phyloP scores from a whole-genome alignment of 2,888 invertebrate species.

The Eretmocerus hayati region DNA sequence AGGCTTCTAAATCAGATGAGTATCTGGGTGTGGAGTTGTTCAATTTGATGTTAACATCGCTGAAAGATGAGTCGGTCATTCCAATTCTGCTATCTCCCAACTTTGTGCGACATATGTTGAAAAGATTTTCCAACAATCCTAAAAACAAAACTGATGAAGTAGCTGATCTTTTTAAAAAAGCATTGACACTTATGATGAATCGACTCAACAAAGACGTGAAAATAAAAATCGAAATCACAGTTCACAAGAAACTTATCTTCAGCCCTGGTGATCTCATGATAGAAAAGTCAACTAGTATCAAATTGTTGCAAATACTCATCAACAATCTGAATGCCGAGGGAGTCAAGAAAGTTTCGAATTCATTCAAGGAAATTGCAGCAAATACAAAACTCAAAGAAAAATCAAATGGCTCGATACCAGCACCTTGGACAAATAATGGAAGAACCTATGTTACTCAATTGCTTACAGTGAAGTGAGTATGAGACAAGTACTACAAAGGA shows the following conservation, averaged over 20 bases:
- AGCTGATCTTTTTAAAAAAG: conserved; percentile 53
- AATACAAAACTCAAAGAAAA: conserved; percentile 52
- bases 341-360: conserved; percentile 57
- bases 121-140: conserved; percentile 56
- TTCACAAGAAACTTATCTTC: conserved; percentile 59
- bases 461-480: conserved; percentile 40
- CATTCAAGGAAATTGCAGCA: conserved; percentile 57
- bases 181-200: conserved; percentile 50
- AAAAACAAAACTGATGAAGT: conserved; percentile 55
- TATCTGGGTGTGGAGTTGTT: conserved; percentile 56
- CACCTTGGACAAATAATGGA: conserved; percentile 63
- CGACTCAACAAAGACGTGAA: conserved; percentile 49
- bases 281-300: conserved; percentile 63
- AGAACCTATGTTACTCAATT: conserved; percentile 59
- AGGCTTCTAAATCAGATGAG: conserved; percentile 56
- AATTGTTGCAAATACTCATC: conserved; percentile 59
- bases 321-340: conserved; percentile 55
- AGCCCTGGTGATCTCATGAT: conserved; percentile 67
- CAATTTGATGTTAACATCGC: conserved; percentile 51
- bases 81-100: conserved; percentile 58
- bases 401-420: conserved; percentile 47
- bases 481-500: no score
- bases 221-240: conserved; percentile 52
- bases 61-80: conserved; percentile 49
- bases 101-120: conserved; percentile 59